Evolutionary conservation across 2,797 vertebrate species (phyloP), one percentile per base, ranked within the genome.

Genomic region (Oreortyx pictus): DNA sequence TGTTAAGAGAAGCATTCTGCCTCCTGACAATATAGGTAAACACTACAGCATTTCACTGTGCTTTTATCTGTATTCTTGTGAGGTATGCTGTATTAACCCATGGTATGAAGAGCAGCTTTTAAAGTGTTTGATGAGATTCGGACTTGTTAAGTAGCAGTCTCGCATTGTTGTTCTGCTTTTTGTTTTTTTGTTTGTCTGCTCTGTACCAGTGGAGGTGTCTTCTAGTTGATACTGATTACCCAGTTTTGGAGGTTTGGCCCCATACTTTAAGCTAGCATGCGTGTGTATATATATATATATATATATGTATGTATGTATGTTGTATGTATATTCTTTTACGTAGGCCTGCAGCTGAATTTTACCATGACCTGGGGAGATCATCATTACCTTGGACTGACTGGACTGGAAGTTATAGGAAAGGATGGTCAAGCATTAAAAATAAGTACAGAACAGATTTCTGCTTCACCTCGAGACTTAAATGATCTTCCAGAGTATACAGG

Each of bases 381-480:
- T 39, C 98, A 99, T 91, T 99, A 98, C 95, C 94, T 99, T 87
- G 99, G 99, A 22, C 96, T 99, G 96, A 99, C 99, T 0, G 99
- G 98, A 89, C 94, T 99, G 84, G 99, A 99, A 96, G 97, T 99
- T 89, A 98, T 99, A 62, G 98, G 98, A 56, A 98, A 96, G 84
- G 97, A 98, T 3, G 98, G 99, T 7, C 98, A 98, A 20, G 97
- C 98, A 14, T 91, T 99, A 89, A 98, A 98, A 79, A 52, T 99
- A 94, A 97, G 90, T 76, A 82, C 96, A 62, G 96, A 98, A 29
- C 98, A 99, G 96, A 96, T 99, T 90, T 97, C 97, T 9, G 99
- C 99, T 46, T 99, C 96, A 56, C 99, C 99, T 6, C 95, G 91
- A 29, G 99, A 99, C 96, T 97, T 99, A 73, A 99, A 98, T 11